A percentile compares a stretch with the other conserved stretches of the same genome.
Conservation (phyloP, 2,113 vertebrate genomes). For the Myiagra hebetior region DNA sequence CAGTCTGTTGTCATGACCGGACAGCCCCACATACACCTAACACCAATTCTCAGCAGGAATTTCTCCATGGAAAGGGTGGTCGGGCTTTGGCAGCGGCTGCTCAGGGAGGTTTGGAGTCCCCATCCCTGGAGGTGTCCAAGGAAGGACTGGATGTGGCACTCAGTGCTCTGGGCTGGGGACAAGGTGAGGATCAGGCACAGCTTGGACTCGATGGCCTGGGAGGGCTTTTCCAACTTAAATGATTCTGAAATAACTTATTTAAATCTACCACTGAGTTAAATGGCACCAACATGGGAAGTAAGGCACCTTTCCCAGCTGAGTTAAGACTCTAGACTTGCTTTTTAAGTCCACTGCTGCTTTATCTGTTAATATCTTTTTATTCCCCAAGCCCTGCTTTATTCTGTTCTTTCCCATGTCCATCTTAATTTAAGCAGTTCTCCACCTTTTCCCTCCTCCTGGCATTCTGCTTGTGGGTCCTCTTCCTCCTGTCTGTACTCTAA, state of each 20-base stretch:
- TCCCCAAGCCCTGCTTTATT: background rate
- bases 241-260: background rate
- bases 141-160: background rate
- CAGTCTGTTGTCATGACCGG: no score
- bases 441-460: background rate
- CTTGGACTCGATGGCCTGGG: fast-evolving
- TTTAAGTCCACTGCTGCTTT: background rate
- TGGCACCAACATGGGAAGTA: background rate
- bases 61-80: no score
- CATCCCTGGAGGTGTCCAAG: background rate
- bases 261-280: background rate
- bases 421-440: background rate
- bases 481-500: background rate
- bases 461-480: background rate
- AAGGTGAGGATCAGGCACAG: background rate
- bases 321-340: background rate
- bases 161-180: background rate
- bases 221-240: background rate
- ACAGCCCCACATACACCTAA: background rate
- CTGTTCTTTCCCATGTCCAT: background rate
- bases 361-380: background rate
- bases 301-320: background rate
- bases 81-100: fast-evolving
- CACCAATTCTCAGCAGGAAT: background rate
- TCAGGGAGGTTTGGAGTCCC: background rate